Conservation (phyloP, 2,797 vertebrate species). For the Sebastes oblongus region DNA sequence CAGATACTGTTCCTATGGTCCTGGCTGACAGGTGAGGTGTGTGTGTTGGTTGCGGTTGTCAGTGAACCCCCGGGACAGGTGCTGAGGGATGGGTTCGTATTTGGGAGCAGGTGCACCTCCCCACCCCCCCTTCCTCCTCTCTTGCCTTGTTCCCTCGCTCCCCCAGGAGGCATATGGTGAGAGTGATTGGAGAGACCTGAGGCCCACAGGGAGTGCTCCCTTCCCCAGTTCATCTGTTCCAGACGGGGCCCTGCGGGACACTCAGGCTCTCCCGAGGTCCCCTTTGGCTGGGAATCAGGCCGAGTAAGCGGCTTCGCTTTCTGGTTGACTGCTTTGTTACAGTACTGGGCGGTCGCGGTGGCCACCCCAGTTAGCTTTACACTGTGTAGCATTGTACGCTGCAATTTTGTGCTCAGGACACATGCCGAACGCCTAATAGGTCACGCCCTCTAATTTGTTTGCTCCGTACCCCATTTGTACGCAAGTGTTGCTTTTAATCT, state of each 20-base stretch:
- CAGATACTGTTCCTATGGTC: slow-evolving; percentile 68
- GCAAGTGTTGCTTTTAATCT: slow-evolving; percentile 49
- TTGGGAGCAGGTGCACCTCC: slow-evolving; percentile 72
- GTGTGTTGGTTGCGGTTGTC: slow-evolving; percentile 54
- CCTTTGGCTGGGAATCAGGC: slow-evolving; percentile 69
- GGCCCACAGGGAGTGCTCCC: slow-evolving; percentile 66
- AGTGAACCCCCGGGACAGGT: slow-evolving; percentile 68
- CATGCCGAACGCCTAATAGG: slow-evolving; percentile 40
- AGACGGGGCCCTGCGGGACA: slow-evolving; percentile 71
- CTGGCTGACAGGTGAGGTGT: slow-evolving; percentile 66
- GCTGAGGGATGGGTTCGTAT: slow-evolving; percentile 70
- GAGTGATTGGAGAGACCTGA: slow-evolving; percentile 74
- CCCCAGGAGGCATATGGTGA: slow-evolving; percentile 77
- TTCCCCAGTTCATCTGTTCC: slow-evolving; percentile 78
- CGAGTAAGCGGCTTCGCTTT: slow-evolving; percentile 54
- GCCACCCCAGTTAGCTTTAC: slow-evolving; percentile 51
- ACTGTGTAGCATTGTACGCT: slow-evolving; percentile 1
- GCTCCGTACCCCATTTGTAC: slow-evolving; percentile 39
- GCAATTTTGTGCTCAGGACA: slow-evolving; percentile 20
- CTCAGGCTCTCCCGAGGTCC: slow-evolving; percentile 58
- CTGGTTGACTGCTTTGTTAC: slow-evolving; percentile 72
- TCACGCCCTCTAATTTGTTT: slow-evolving; percentile 58
- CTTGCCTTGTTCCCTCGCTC: slow-evolving; percentile 56
- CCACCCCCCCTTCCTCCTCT: slow-evolving; percentile 26
- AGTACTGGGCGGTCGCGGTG: slow-evolving; percentile 31